Conservation (phyloP, 2,888 invertebrate species). For the Hemaris fuciformis region DNA sequence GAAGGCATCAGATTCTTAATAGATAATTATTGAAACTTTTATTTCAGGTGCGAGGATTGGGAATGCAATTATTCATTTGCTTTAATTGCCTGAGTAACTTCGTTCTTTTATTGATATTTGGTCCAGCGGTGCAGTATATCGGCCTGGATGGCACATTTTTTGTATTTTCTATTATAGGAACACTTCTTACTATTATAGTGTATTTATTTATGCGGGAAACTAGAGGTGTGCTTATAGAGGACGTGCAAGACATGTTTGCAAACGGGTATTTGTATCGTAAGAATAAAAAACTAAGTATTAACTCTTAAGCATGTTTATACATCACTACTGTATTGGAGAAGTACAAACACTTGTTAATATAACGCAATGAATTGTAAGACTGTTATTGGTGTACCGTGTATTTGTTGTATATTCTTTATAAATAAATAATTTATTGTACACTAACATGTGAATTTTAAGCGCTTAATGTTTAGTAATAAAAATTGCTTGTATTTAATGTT, state of each 20-base stretch:
- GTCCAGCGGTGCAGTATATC: conserved; percentile 31
- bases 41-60: conserved; percentile 43
- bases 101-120: conserved; percentile 32
- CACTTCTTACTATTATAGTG: conserved; percentile 35
- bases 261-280: conserved; percentile 35
- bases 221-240: conserved; percentile 44
- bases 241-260: conserved; percentile 41
- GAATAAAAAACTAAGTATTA: background rate
- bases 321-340: no score
- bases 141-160: conserved; percentile 57
- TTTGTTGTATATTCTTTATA: no score
- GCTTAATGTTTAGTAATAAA: no score
- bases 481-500: no score
- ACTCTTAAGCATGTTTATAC: no score
- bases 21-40: no score
- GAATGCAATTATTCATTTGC: conserved; percentile 26
- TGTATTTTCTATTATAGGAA: conserved; percentile 41
- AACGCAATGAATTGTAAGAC: no score
- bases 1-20: no score
- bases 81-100: conserved; percentile 37
- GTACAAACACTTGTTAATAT: no score
- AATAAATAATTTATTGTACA: no score
- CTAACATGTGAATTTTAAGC: no score
- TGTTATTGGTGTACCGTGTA: no score
- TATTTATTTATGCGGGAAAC: conserved; percentile 57